Evolutionary conservation across 2,797 vertebrate species (phyloP).

Genomic region (Corythornis leucogaster): DNA sequence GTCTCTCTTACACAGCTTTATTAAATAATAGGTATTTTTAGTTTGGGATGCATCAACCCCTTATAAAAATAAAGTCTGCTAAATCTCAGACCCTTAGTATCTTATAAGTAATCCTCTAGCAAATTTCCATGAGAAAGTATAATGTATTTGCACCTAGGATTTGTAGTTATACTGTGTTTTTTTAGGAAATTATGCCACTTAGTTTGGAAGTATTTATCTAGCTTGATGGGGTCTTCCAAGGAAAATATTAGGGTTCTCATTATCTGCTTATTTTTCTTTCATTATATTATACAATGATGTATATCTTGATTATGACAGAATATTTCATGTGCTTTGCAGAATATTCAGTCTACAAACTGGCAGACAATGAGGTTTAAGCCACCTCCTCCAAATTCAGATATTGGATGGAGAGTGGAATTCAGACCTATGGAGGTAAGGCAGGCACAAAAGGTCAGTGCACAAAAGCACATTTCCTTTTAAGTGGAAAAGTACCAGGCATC

Average conservation of each 20-base stretch:
- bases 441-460: background rate
- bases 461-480: background rate
- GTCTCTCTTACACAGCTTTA: background rate
- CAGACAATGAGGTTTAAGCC: conserved; percentile 99
- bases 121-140: background rate
- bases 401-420: conserved; percentile 99
- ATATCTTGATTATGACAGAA: background rate
- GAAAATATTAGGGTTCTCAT: background rate
- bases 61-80: background rate
- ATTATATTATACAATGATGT: background rate
- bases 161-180: background rate
- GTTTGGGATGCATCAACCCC: background rate
- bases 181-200: background rate
- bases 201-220: background rate
- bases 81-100: background rate
- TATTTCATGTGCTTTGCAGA: conserved; percentile 79
- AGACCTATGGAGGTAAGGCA: conserved; percentile 95
- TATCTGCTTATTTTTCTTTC: background rate
- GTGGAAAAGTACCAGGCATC: conserved; percentile 32
- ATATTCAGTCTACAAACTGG: conserved; percentile 99
- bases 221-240: background rate
- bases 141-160: background rate
- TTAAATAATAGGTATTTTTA: background rate
- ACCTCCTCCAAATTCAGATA: conserved; percentile 97
- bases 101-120: background rate